These are phyloP conservation scores for Meloidogyne exigua DNA, from an alignment of 1,140 invertebrate species.

Conservation along the genomic window DNA sequence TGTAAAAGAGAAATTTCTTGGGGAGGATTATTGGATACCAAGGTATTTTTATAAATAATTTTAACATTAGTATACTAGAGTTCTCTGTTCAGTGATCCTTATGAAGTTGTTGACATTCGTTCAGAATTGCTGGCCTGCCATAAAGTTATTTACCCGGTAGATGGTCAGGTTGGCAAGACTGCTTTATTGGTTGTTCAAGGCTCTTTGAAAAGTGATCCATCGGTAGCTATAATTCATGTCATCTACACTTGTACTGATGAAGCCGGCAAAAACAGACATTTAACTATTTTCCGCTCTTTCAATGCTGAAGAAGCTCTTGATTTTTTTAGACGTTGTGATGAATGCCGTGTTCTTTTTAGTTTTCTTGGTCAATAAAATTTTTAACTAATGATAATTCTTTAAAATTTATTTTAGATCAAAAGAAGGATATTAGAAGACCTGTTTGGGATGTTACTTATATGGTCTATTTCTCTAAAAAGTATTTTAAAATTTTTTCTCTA, in stretches of 20 bases:
- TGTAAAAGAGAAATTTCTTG: conserved; percentile 15
- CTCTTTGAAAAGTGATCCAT: neutral
- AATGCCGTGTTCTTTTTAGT: conserved; percentile 47
- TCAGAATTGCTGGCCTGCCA: conserved; percentile 10
- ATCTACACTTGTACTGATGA: conserved; percentile 13
- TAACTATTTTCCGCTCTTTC: conserved; percentile 25
- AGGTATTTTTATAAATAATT: neutral
- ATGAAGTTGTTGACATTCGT: conserved; percentile 19
- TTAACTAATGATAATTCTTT: conserved; percentile 5
- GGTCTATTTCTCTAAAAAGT: neutral
- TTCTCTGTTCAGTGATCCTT: conserved; percentile 16
- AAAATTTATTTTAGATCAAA: conserved; percentile 31
- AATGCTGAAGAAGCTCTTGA: conserved; percentile 48
- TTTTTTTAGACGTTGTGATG: conserved; percentile 52
- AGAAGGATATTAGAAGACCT: conserved; percentile 45
- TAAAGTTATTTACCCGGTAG: conserved; percentile 2
- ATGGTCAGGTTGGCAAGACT: neutral
- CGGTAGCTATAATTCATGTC: conserved; percentile 10
- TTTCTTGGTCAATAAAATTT: conserved; percentile 34
- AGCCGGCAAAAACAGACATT: neutral
- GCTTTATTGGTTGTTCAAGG: conserved; percentile 20
- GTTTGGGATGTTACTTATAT: conserved; percentile 43
- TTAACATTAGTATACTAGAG: too few relatives aligned
- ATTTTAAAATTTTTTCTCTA: neutral
- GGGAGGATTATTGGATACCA: conserved; percentile 26